Conservation (phyloP, 2,797 vertebrate species). For the Brachymystax lenok region DNA sequence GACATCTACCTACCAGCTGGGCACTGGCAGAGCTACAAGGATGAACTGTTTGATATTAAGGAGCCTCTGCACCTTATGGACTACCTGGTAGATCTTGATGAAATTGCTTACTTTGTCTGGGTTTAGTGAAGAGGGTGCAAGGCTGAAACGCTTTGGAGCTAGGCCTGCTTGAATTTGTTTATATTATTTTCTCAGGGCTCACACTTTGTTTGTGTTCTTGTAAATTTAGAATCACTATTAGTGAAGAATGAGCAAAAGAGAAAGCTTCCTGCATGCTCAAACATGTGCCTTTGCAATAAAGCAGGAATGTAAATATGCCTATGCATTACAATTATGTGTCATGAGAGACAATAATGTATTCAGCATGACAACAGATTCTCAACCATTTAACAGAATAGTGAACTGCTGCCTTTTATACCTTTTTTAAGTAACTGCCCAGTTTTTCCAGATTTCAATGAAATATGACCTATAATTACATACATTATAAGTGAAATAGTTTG, state of each 20-base stretch:
- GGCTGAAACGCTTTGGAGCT: neutral
- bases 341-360: no score
- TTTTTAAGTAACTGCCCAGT: no score
- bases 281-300: no score
- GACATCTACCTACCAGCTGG: conserved; percentile 93
- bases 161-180: neutral
- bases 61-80: conserved; percentile 87
- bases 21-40: conserved; percentile 93
- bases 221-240: neutral
- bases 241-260: neutral
- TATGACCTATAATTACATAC: no score
- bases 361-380: no score
- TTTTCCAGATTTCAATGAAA: no score
- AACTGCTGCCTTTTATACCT: no score
- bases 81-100: conserved; percentile 90
- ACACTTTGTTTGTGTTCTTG: neutral
- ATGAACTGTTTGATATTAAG: conserved; percentile 87
- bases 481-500: no score
- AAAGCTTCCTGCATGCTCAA: neutral
- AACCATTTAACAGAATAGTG: no score
- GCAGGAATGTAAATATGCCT: no score
- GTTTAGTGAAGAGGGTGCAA: conserved; percentile 54
- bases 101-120: conserved; percentile 92
- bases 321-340: neutral
- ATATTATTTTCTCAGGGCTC: neutral